These are phyloP conservation scores for Liodrosophila aerea DNA, from an alignment of 2,888 invertebrate genomes.

Conservation along the genomic window DNA sequence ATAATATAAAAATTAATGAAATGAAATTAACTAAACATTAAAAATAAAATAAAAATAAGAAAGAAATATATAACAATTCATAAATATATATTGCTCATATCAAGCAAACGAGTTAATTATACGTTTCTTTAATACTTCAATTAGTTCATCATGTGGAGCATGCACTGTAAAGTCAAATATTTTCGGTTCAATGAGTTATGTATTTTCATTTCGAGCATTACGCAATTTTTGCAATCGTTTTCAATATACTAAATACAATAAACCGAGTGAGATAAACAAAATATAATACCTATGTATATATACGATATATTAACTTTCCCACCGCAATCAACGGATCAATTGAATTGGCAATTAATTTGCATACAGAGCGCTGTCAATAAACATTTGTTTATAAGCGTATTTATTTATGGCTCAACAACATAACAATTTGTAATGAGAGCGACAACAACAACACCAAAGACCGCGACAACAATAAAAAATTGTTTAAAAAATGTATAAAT, in stretches of 20 bases:
- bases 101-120: too few species aligned
- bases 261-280: constrained; percentile 14
- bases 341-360: constrained; percentile 72
- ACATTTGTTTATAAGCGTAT: constrained; percentile 57
- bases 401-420: constrained; percentile 56
- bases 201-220: constrained; percentile 32
- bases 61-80: too few species aligned
- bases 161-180: too few species aligned
- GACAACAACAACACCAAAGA: constrained; percentile 26
- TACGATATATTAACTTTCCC: constrained; percentile 55
- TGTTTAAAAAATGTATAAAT: constrained; percentile 4
- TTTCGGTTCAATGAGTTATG: constrained; percentile 22
- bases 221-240: constrained; percentile 54
- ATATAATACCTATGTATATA: constrained; percentile 5
- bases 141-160: too few species aligned
- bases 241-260: constrained; percentile 11
- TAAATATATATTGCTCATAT: too few species aligned
- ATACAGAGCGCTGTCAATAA: constrained; percentile 60
- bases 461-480: constrained; percentile 2
- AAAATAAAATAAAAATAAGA: too few species aligned
- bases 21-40: too few species aligned
- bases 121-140: too few species aligned
- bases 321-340: constrained; percentile 68
- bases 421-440: constrained; percentile 42
- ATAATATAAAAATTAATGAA: too few species aligned